Evolutionary conservation across 2,888 invertebrate genomes (phyloP), one percentile per base, ranked within the genome.

Genomic region (Blera fallax): DNA sequence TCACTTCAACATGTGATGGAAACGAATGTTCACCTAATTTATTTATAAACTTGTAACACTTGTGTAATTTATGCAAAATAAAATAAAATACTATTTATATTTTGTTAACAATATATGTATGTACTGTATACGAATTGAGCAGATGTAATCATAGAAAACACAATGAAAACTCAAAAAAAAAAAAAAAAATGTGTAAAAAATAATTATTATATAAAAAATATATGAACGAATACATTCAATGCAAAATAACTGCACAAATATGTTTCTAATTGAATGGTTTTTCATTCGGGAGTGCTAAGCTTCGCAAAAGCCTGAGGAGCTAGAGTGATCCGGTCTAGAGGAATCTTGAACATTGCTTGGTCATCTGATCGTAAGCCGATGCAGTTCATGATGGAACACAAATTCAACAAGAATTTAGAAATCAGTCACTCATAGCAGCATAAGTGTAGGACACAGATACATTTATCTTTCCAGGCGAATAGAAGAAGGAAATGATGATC

Each of bases 1-100:
- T 91, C 91, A 90, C 89, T 89, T 83, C 74, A 73, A 43, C 29
- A 40, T 27, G 50, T 27, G 32, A 64, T 64, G 80, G 79, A 50
- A 58, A 64, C 69, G 43, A 40, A 45, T 34, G 43, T 45, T 48
- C 45, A 37, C 18, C 21, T 60, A 54, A 48, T 54, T 64, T 64
- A 43, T 54, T 52, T 62, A 52, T 52, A n/a, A 54, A 64, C 37
- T n/a, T 52, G 37, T 27, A 6, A 50, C 21, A 50, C 65, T 32
- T 56, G 27, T 27, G 48, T 62, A 60, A 65, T 64, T 62, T 74
- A 34, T 64, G 45, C 37, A 21, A 52, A 21, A 24, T 4, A n/a
- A n/a, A n/a, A 24, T 4, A 40, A 8, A 69, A 70, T 24, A 83
- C 79, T 77, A 82, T 80, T 74, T 84, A 82, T 74, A 72, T 73